phyloP scores from a whole-genome alignment of 2,888 invertebrate genomes.

The Euzetes globulus region DNA sequence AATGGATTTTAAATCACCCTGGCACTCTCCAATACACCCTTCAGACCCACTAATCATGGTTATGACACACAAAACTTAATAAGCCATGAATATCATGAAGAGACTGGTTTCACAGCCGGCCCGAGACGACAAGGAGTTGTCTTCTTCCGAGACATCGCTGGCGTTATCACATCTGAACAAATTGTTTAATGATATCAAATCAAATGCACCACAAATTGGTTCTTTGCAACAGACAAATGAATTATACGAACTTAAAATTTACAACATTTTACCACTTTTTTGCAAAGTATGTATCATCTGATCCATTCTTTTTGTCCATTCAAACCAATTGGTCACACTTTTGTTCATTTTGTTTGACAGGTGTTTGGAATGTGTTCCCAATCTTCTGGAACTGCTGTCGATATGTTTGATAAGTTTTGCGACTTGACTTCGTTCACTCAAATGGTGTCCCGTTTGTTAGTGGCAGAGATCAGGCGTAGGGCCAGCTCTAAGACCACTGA shows the following conservation, averaged over 20 bases:
- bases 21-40: background rate
- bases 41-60: background rate
- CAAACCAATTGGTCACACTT: background rate
- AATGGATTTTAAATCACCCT: background rate
- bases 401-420: conserved; percentile 83
- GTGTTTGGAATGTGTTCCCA: conserved; percentile 20
- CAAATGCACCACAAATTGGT: conserved; percentile 28
- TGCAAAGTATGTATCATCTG: conserved; percentile 64
- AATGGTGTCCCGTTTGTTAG: conserved; percentile 89
- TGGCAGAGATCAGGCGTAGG: conserved; percentile 85
- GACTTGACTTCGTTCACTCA: conserved; percentile 89
- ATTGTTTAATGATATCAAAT: conserved; percentile 58
- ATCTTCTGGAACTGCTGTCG: conserved; percentile 9
- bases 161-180: conserved; percentile 71
- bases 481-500: conserved; percentile 89
- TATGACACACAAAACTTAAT: background rate
- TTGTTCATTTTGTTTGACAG: background rate
- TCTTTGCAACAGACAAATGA: conserved; percentile 51
- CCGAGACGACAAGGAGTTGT: background rate
- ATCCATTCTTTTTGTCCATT: background rate
- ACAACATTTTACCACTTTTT: conserved; percentile 95
- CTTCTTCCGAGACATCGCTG: conserved; percentile 26
- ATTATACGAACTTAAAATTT: conserved; percentile 84
- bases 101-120: conserved; percentile 14
- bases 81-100: conserved; percentile 11